Conservation (phyloP, 2,888 invertebrate species). For the Oscheius sp. region DNA sequence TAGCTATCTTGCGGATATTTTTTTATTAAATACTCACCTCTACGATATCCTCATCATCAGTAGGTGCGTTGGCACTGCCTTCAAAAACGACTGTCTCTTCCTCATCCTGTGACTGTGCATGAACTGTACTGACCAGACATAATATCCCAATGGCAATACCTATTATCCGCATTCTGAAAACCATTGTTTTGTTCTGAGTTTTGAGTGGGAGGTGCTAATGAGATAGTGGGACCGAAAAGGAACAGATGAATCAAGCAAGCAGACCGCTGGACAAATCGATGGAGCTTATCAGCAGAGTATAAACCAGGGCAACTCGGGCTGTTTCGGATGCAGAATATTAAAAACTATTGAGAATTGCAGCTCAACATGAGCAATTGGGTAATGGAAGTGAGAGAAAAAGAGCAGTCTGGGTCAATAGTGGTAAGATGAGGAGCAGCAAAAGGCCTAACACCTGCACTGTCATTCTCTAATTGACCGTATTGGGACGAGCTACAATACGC, state of each 20-base stretch:
- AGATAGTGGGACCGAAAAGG: slow-evolving; percentile 15
- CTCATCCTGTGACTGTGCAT: slow-evolving; percentile 53
- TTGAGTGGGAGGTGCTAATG: slow-evolving; percentile 18
- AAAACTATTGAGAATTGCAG: not conserved
- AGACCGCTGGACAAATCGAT: slow-evolving; percentile 32
- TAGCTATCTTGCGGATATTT: no score
- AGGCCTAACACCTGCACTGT: slow-evolving; percentile 31
- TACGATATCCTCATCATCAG: slow-evolving; percentile 51
- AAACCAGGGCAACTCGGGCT: slow-evolving; percentile 27
- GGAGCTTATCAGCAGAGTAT: slow-evolving; percentile 36
- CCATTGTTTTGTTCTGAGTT: not conserved
- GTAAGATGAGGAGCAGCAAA: slow-evolving; percentile 32
- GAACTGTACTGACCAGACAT: not conserved
- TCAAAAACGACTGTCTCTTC: slow-evolving; percentile 54
- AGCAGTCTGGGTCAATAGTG: slow-evolving; percentile 6
- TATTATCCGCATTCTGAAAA: slow-evolving; percentile 25
- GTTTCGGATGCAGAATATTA: slow-evolving; percentile 4
- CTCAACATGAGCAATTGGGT: not conserved
- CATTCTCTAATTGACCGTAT: slow-evolving; percentile 30
- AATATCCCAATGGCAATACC: slow-evolving; percentile 13
- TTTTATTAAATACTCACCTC: slow-evolving; percentile 5
- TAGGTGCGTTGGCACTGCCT: slow-evolving; percentile 50
- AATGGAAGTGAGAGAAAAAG: slow-evolving; percentile 14
- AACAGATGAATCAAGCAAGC: slow-evolving; percentile 34
- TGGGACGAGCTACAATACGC: slow-evolving; percentile 4